Base-by-base conservation (phyloP, 2,113 vertebrate species). In the Ceratotherium simum region DNA sequence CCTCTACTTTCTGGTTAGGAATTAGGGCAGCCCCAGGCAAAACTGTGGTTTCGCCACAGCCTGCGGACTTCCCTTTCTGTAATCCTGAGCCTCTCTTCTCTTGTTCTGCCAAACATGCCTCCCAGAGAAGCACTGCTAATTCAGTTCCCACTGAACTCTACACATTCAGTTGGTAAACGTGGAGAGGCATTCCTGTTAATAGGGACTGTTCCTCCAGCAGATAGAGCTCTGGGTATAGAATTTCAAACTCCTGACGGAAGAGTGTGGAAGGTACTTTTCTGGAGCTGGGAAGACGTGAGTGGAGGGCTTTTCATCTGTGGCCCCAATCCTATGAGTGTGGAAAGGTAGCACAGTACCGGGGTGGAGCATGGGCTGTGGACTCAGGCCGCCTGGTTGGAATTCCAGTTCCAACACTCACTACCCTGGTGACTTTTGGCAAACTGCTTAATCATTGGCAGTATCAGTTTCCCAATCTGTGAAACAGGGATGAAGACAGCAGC, bases 381-480 rank as follows among this genome's bases (percentile, higher is more conserved):
- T 56, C 3, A 1, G 42, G 12, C 6, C 11, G 31, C 39, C 42
- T 64, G 90, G 29, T 13, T 25, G 64, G 36, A 64, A 39, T 69
- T 58, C 75, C 10, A 46, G 10, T 46, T 8, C 12, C 17, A 8
- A 9, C 14, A 1, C 11, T n/a, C 46, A 3, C 21, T 20, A 31
- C 42, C 20, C 76, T 51, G 39, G 11, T 84, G 90, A 56, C 80
- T 90, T 81, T 54, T 70, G 62, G 81, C 33, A 56, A 88, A 31
- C 18, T 46, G 12, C 29, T 36, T 65, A n/a, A 36, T 79, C 46
- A 23, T 46, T 67, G 62, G 12, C 20, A 82, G 65, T 64, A 62
- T 83, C 42, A 58, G 86, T 69, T 89, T 93, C 36, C 27, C 48
- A 8, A 42, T 80, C 36, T 85, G 72, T 91, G 12, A 64, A 54